A percentile compares a stretch with the other conserved stretches of the same genome.
Evolutionary conservation across 1,140 invertebrate species (phyloP).

Genomic region (Drosophila gunungcola): DNA sequence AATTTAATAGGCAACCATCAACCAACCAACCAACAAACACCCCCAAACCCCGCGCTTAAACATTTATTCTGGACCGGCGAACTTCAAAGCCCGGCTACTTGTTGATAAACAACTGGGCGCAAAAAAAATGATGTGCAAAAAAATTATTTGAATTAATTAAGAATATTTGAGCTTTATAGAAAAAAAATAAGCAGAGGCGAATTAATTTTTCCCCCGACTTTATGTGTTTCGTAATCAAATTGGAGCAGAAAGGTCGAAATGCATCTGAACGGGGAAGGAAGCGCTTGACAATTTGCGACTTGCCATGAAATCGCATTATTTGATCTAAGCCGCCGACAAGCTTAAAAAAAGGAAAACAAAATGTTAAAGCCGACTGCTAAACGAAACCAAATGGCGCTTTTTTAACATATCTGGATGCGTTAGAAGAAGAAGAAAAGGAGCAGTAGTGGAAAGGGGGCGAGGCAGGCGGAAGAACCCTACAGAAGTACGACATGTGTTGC

Average conservation of each 20-base stretch:
- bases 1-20: constrained; percentile 66
- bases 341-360: constrained; percentile 7
- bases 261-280: constrained; percentile 26
- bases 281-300: constrained; percentile 81
- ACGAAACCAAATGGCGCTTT: constrained; percentile 81
- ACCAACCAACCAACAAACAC: constrained; percentile 30
- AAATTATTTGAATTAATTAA: constrained; percentile 76
- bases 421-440: constrained; percentile 14
- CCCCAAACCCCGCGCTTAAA: neutral
- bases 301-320: constrained; percentile 83
- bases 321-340: constrained; percentile 78
- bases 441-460: constrained; percentile 1
- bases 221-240: constrained; percentile 65
- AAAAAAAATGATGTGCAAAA: constrained; percentile 45
- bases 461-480: constrained; percentile 38
- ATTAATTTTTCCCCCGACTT: constrained; percentile 33
- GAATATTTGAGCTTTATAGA: constrained; percentile 50
- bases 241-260: constrained; percentile 75
- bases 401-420: constrained; percentile 27
- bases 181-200: constrained; percentile 45
- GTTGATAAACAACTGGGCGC: constrained; percentile 65
- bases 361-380: constrained; percentile 50
- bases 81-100: constrained; percentile 59
- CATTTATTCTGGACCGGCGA: constrained; percentile 39
- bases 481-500: constrained; percentile 76